A percentile compares a stretch with the other conserved stretches of the same genome.
Conservation (phyloP, 1,140 invertebrate genomes). For the Pseudobourletiella spinata region DNA sequence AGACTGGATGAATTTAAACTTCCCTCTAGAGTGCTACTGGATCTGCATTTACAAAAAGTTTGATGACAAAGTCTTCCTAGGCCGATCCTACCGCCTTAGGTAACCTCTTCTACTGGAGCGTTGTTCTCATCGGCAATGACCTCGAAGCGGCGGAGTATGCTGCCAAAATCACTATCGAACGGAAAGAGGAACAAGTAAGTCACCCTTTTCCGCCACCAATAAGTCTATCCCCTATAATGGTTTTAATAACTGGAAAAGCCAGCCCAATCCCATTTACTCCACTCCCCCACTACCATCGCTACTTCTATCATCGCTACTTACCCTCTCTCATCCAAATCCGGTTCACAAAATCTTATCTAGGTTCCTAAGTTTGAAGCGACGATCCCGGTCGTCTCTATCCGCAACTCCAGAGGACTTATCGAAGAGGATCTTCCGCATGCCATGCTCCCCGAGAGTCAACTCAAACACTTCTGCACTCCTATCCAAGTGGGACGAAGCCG, state of each 20-base stretch:
- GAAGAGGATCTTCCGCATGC: not conserved
- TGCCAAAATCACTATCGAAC: not conserved
- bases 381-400: not conserved
- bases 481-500: too few species aligned
- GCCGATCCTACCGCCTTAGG: not conserved
- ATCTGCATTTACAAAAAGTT: conserved; percentile 1
- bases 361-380: not conserved
- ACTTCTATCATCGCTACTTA: too few species aligned
- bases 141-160: not conserved
- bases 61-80: conserved; percentile 2
- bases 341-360: not conserved
- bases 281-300: too few species aligned
- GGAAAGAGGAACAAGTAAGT: too few species aligned
- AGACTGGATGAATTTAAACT: too few species aligned
- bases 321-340: too few species aligned
- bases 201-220: too few species aligned
- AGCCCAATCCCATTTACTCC: too few species aligned
- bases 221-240: too few species aligned
- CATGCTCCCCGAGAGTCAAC: not conserved
- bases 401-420: not conserved
- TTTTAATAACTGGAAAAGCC: too few species aligned
- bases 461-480: conserved; percentile 1
- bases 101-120: not conserved
- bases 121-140: not conserved
- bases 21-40: not conserved